phyloP scores from a whole-genome alignment of 2,113 vertebrate species.

The Okapia johnstoni region DNA sequence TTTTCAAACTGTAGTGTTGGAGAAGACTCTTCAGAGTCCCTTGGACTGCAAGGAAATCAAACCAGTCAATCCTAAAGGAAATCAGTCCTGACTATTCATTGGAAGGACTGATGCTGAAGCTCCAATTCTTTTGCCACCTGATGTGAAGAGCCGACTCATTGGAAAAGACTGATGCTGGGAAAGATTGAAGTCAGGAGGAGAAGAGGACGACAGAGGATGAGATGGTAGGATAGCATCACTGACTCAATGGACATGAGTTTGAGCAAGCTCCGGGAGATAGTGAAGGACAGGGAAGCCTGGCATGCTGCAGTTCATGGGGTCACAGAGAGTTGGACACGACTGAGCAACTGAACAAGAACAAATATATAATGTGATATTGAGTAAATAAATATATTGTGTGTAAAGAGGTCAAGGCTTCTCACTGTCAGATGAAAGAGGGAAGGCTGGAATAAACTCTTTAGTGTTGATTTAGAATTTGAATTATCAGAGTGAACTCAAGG shows the following conservation, averaged over 20 bases:
- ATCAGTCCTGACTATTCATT: background rate
- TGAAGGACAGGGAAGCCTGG: background rate
- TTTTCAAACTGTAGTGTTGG: background rate
- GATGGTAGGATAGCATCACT: background rate
- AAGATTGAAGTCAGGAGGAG: background rate
- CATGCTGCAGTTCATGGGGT: background rate
- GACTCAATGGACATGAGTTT: background rate
- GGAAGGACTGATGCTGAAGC: background rate
- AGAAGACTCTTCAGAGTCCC: background rate
- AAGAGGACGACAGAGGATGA: background rate
- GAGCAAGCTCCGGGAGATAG: background rate
- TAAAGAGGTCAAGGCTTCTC: background rate
- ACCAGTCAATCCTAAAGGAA: background rate
- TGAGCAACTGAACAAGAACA: background rate
- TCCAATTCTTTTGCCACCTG: background rate
- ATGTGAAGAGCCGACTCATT: background rate
- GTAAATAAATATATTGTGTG: background rate
- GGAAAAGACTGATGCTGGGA: background rate
- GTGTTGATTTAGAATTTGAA: background rate
- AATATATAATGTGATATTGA: background rate
- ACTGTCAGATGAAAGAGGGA: background rate
- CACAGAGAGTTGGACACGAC: background rate
- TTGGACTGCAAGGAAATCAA: background rate
- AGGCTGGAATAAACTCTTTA: background rate
- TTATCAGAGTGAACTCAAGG: background rate